Conservation (phyloP, 2,888 invertebrate species). For the Brassicogethes aeneus region DNA sequence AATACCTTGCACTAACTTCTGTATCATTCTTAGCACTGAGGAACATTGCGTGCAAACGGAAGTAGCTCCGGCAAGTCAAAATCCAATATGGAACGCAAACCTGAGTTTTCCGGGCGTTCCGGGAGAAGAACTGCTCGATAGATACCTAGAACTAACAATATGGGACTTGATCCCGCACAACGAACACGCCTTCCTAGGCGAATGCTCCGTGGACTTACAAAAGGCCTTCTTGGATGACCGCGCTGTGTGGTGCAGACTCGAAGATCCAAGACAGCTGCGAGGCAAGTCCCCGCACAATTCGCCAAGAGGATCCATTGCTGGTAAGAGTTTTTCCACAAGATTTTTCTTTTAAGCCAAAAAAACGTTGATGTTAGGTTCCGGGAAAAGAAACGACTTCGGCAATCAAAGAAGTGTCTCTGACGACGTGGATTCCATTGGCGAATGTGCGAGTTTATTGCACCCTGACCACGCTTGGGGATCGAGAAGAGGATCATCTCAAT, state of each 20-base stretch:
- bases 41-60: slow-evolving; percentile 73
- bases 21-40: too few species aligned
- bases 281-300: slow-evolving; percentile 68
- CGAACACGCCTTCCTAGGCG: slow-evolving; percentile 73
- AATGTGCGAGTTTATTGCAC: slow-evolving; percentile 68
- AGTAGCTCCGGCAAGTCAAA: slow-evolving; percentile 77
- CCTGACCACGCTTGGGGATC: slow-evolving; percentile 80
- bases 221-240: slow-evolving; percentile 82
- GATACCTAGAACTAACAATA: slow-evolving; percentile 75
- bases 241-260: slow-evolving; percentile 83
- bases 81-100: slow-evolving; percentile 90
- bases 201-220: slow-evolving; percentile 70
- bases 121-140: slow-evolving; percentile 69
- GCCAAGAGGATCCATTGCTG: slow-evolving; percentile 68
- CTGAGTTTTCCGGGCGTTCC: slow-evolving; percentile 72
- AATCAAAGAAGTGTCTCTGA: slow-evolving; percentile 66
- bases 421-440: slow-evolving; percentile 67
- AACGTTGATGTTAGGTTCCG: too few species aligned
- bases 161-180: slow-evolving; percentile 82
- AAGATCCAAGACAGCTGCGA: slow-evolving; percentile 66
- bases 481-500: slow-evolving; percentile 80
- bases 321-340: slow-evolving; percentile 15
- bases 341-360: slow-evolving; percentile 13
- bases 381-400: slow-evolving; percentile 61
- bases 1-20: too few species aligned